Base-by-base conservation (phyloP, 2,888 invertebrate genomes). In the Strigamia maritima region DNA sequence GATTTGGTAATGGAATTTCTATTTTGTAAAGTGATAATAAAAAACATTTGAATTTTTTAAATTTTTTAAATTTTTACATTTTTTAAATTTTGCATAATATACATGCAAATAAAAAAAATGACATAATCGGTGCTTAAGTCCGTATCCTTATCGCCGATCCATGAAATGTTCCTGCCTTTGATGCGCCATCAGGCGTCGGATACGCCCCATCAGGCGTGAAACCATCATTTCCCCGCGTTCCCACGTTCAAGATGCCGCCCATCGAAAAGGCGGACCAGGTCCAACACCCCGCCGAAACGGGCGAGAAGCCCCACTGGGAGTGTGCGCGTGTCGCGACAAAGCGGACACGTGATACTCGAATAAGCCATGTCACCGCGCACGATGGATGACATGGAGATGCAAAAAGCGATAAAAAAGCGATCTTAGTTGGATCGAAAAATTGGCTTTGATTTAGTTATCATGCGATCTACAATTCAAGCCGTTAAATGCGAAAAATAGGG, bases 201-300 rank as follows among this genome's bases (percentile, higher is more conserved):
- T 60, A 60, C 60, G 60, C 60, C 60, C 60, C 60, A 60, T 60
- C 60, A 60, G 60, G 60, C 60, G 60, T 60, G 60, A 60, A 60
- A 60, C 60, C 60, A 60, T 60, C 60, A 60, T 60, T 60, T 60
- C 60, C 60, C 60, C 22, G 22, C 60, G 60, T 60, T 60, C 60
- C 60, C 60, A 60, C 60, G 60, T 60, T 60, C 22, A 60, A 60
- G 60, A 60, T 60, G 60, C 60, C 60, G 60, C 60, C 60, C 60
- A 60, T 60, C 60, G 60, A 60, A 19, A 24, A 60, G 60, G 60
- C 60, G 24, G 6, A 22, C 60, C n/a, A 19, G 22, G 22, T 10
- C 60, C 24, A 60, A 60, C 60, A 24, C 60, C 60, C 60, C 24
- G 22, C 22, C 22, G 60, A 19, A 19, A 60, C 22, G 22, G 60